Conservation (phyloP, 2,797 vertebrate species). For the Apodemus agrarius region DNA sequence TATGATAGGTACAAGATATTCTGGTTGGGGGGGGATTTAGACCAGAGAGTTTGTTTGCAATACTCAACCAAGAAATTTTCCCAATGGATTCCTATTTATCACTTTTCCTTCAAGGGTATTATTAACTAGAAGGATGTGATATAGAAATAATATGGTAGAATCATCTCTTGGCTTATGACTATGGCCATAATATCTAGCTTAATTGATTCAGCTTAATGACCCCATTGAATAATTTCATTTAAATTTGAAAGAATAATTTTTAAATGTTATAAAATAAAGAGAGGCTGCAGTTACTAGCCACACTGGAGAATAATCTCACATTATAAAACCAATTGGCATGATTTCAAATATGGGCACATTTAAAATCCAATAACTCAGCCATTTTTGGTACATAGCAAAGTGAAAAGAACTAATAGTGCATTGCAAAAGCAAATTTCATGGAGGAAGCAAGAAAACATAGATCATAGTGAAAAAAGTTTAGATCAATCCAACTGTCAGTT, state of each 20-base stretch:
- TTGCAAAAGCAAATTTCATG: neutral
- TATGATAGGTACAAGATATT: neutral
- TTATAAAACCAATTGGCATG: conserved; percentile 41
- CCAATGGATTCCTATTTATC: neutral
- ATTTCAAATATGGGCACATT: neutral
- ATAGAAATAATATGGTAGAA: neutral
- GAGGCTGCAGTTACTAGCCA: conserved; percentile 23
- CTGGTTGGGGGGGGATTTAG: neutral
- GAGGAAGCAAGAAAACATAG: conserved; percentile 17
- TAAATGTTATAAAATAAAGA: conserved; percentile 55
- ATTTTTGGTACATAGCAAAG: neutral
- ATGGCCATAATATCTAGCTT: conserved; percentile 9
- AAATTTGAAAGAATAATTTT: conserved; percentile 59
- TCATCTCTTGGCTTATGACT: conserved; percentile 31
- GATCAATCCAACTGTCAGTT: conserved; percentile 1
- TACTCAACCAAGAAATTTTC: neutral
- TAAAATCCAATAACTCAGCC: neutral
- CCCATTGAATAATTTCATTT: conserved; percentile 70
- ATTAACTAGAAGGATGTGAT: conserved; percentile 43
- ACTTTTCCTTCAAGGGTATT: conserved; percentile 25
- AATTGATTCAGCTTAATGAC: conserved; percentile 68
- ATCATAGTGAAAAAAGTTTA: conserved; percentile 23
- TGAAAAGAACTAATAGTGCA: conserved; percentile 34
- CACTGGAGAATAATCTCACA: neutral
- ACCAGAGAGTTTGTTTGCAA: conserved; percentile 9